Evolutionary conservation across 2,888 invertebrate genomes (phyloP).

Genomic region (Drosophila kanekoi): DNA sequence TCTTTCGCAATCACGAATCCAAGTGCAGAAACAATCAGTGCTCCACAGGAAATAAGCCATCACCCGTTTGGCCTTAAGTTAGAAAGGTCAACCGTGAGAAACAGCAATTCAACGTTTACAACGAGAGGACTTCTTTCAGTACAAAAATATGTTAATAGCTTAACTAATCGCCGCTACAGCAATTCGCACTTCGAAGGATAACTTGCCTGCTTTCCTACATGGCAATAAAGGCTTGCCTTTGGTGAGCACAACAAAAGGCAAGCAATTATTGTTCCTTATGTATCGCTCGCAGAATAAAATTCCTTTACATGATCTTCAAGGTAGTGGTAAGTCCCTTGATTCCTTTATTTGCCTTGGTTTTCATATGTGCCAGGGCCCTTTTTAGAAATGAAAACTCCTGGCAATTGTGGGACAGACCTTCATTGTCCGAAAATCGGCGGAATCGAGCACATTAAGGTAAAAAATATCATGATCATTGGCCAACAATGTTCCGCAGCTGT

Average conservation of each 20-base stretch:
- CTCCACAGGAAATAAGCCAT: neutral
- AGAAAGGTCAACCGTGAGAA: neutral
- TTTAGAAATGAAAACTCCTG: slow-evolving; percentile 94
- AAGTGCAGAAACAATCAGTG: neutral
- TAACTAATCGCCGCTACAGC: neutral
- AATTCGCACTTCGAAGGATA: slow-evolving; percentile 87
- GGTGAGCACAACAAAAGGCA: slow-evolving; percentile 85
- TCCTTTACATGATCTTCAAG: slow-evolving; percentile 23
- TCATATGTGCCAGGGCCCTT: slow-evolving; percentile 84
- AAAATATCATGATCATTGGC: slow-evolving; percentile 96
- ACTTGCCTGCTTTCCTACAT: slow-evolving; percentile 90
- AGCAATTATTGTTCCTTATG: too few species aligned
- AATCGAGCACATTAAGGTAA: slow-evolving; percentile 94
- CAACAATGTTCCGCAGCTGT: slow-evolving; percentile 96
- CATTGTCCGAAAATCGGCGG: slow-evolving; percentile 94
- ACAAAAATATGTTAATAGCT: neutral
- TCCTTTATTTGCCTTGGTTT: too few species aligned
- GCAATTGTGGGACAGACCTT: slow-evolving; percentile 98
- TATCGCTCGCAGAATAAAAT: neutral
- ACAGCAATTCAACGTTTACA: slow-evolving; percentile 11
- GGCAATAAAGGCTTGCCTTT: slow-evolving; percentile 90
- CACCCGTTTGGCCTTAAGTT: neutral
- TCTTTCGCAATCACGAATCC: too few species aligned
- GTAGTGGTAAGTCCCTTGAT: too few species aligned
- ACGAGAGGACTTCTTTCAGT: slow-evolving; percentile 1